These are phyloP conservation scores for Latrodectus geometricus DNA, from an alignment of 1,140 invertebrate genomes.

Conservation along the genomic window DNA sequence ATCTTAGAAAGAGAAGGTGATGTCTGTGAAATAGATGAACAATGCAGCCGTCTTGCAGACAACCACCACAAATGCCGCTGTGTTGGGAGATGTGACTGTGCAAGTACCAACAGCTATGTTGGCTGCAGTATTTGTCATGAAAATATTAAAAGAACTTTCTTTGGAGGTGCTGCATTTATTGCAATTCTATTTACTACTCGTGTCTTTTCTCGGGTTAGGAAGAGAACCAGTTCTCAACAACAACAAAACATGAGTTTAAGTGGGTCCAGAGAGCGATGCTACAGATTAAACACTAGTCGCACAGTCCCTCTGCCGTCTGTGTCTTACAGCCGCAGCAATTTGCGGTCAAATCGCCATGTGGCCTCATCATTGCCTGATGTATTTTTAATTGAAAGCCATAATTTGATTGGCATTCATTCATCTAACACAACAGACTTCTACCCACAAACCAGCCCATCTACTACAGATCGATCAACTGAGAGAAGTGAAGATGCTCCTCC, in stretches of 20 bases:
- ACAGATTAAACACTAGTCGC: constrained; percentile 40
- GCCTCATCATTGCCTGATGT: constrained; percentile 49
- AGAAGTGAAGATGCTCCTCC: constrained; percentile 49
- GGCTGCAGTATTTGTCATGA: constrained; percentile 59
- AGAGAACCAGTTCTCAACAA: constrained; percentile 31
- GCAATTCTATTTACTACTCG: constrained; percentile 40
- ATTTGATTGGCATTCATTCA: constrained; percentile 35
- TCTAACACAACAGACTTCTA: constrained; percentile 55
- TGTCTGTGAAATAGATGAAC: constrained; percentile 57
- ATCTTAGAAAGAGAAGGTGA: constrained; percentile 55
- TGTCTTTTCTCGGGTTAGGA: constrained; percentile 33
- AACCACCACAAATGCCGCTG: constrained; percentile 56
- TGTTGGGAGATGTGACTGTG: constrained; percentile 48
- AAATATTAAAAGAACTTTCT: constrained; percentile 57
- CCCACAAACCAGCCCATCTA: constrained; percentile 26
- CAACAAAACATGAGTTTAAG: constrained; percentile 20
- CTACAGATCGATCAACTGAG: constrained; percentile 7
- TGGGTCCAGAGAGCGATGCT: constrained; percentile 23
- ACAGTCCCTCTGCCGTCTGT: constrained; percentile 46
- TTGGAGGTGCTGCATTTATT: constrained; percentile 58
- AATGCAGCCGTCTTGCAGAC: constrained; percentile 52
- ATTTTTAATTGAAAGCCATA: constrained; percentile 52
- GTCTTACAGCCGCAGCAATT: constrained; percentile 27
- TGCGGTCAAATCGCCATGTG: constrained; percentile 28
- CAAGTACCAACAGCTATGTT: constrained; percentile 37